Evolutionary conservation across 2,113 vertebrate species (phyloP), one percentile per base, ranked within the genome.

Genomic region (Eudyptes chrysolophus): DNA sequence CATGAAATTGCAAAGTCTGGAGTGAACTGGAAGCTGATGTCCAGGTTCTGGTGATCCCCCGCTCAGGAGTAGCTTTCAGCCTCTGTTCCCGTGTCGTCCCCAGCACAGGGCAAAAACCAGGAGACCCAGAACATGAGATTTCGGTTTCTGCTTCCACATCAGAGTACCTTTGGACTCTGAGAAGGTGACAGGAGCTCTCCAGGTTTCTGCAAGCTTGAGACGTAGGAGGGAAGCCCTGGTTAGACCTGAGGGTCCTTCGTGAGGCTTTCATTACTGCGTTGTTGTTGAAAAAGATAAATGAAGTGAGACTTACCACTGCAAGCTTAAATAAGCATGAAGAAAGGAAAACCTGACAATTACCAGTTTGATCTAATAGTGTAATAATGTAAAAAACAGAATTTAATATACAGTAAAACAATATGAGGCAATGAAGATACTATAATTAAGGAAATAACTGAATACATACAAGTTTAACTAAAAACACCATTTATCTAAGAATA

Each of bases 361-460:
- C 62, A 51, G 34, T 91, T 84, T 84, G 94, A 96, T 94, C 55
- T 55, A 91, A 92, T 66, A 79, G 84, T 49, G 48, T 76, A 89
- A 88, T 85, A 94, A 88, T 36, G 19, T 68, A 62, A 89, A 85
- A 96, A 88, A 87, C n/a, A 36, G 82, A 95, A 87, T 90, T 90
- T 58, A 82, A 93, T 60, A 84, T 62, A 89, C 46, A 71, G 11
- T 75, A 76, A 87, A 89, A 72, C 71, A 90, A 87, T 90, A 69
- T 52, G 70, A 94, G 61, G 57, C 70, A 64, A 84, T 58, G 30
- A 80, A 91, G 96, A 96, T 88, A 92, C 60, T 88, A 27, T 91
- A 97, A 92, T 97, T 94, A 95, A 92, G 91, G 69, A 84, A 97
- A 94, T 90, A 96, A 92, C 57, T 96, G 93, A 94, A 97, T 94